phyloP scores from a whole-genome alignment of 2,888 invertebrate species.

The Meandrusa payeni region DNA sequence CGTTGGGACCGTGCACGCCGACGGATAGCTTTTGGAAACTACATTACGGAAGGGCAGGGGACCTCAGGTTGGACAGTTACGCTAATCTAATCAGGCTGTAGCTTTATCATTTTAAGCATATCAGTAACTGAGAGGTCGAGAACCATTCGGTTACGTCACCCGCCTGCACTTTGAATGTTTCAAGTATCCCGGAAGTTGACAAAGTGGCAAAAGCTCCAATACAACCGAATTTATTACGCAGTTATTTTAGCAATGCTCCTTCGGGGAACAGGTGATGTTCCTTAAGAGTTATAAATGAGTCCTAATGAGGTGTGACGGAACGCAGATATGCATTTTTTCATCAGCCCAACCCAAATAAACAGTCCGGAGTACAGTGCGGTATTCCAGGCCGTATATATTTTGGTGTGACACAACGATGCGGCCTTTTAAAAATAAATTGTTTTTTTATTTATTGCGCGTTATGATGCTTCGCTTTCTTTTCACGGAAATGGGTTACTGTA shows the following conservation, averaged over 20 bases:
- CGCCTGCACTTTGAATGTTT: too few species aligned
- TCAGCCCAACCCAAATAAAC: conserved; percentile 20
- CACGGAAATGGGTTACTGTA: conserved; percentile 3
- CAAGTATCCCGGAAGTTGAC: background rate
- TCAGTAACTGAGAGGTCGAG: too few species aligned
- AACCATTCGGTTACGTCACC: too few species aligned
- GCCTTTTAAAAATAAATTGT: background rate
- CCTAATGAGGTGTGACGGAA: conserved; percentile 12
- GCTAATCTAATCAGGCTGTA: too few species aligned
- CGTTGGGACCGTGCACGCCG: too few species aligned
- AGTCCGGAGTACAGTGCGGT: background rate
- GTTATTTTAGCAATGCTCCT: background rate
- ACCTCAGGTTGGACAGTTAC: too few species aligned
- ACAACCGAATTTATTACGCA: too few species aligned
- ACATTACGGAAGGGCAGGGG: too few species aligned
- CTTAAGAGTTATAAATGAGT: conserved; percentile 22
- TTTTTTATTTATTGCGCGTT: conserved; percentile 3
- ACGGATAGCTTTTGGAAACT: too few species aligned
- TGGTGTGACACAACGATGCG: conserved; percentile 27
- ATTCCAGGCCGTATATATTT: conserved; percentile 33
- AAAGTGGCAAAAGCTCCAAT: background rate
- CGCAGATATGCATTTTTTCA: conserved; percentile 21
- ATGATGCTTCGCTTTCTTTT: background rate
- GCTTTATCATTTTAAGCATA: too few species aligned
- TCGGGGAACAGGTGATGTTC: background rate